phyloP scores from a whole-genome alignment of 2,113 vertebrate genomes.

The Proteles cristata region DNA sequence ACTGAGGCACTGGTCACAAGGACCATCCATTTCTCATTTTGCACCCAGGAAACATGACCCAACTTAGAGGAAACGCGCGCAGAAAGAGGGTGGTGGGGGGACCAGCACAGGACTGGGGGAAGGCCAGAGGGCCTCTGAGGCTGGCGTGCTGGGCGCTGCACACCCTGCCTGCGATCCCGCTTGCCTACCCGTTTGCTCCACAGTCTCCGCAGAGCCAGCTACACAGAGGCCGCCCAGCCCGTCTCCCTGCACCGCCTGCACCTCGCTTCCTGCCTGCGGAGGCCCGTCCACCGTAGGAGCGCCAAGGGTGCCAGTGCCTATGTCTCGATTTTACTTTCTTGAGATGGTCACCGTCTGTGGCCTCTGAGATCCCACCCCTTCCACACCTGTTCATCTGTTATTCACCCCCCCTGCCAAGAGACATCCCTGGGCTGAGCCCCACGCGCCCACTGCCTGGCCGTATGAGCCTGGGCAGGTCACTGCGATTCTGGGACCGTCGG shows the following conservation, averaged over 20 bases:
- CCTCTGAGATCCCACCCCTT: not conserved
- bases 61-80: not conserved
- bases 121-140: no score
- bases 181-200: not conserved
- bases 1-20: not conserved
- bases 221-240: not conserved
- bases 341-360: not conserved
- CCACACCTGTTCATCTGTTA: not conserved
- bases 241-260: fast-evolving
- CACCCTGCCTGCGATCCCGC: not conserved
- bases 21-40: not conserved
- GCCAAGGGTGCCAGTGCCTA: not conserved
- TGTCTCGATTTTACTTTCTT: not conserved
- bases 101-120: not conserved
- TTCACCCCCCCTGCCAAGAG: not conserved
- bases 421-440: not conserved
- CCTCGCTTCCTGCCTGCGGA: not conserved
- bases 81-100: not conserved
- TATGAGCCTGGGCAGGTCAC: not conserved
- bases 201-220: not conserved
- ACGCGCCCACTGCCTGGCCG: not conserved
- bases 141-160: fast-evolving
- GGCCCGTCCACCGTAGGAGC: no score
- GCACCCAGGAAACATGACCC: not conserved
- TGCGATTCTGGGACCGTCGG: not conserved